phyloP scores from a whole-genome alignment of 1,140 invertebrate genomes.

The Brachionus rubens region DNA sequence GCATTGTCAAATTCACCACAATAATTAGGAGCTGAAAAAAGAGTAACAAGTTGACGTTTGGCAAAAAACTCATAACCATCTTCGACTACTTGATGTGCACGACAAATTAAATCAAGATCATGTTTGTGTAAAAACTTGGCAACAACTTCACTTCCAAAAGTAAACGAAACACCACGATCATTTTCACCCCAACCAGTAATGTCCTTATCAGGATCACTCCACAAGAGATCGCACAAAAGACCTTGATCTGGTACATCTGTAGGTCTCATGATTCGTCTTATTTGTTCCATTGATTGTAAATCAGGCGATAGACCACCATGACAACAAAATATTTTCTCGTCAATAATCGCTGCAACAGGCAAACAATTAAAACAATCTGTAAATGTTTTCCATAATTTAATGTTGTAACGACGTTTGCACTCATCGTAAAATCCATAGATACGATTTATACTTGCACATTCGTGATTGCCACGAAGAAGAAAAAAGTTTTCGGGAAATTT shows the following conservation, averaged over 20 bases:
- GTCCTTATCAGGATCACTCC: conserved; percentile 66
- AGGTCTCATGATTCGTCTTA: conserved; percentile 64
- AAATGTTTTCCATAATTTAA: conserved; percentile 65
- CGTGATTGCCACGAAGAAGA: conserved; percentile 71
- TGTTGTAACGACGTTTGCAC: conserved; percentile 64
- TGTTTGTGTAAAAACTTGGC: conserved; percentile 65
- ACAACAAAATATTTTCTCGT: conserved; percentile 97
- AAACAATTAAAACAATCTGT: conserved; percentile 66
- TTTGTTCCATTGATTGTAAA: conserved; percentile 65
- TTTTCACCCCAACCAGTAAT: conserved; percentile 66
- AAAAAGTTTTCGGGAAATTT: conserved; percentile 95
- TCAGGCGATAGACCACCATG: conserved; percentile 73
- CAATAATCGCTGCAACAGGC: conserved; percentile 74
- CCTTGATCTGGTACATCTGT: conserved; percentile 66
- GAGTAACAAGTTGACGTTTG: conserved; percentile 90
- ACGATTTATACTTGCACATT: conserved; percentile 67
- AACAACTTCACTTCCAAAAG: conserved; percentile 65
- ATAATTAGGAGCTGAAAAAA: conserved; percentile 94
- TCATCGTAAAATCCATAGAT: conserved; percentile 69
- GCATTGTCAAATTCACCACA: conserved; percentile 99
- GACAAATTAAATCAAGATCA: conserved; percentile 64
- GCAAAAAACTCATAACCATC: conserved; percentile 99
- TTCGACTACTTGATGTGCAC: conserved; percentile 71
- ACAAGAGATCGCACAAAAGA: conserved; percentile 66
- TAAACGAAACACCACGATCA: conserved; percentile 64